Base-by-base conservation (phyloP, 2,888 invertebrate species). In the Drosophila acutilabella region DNA sequence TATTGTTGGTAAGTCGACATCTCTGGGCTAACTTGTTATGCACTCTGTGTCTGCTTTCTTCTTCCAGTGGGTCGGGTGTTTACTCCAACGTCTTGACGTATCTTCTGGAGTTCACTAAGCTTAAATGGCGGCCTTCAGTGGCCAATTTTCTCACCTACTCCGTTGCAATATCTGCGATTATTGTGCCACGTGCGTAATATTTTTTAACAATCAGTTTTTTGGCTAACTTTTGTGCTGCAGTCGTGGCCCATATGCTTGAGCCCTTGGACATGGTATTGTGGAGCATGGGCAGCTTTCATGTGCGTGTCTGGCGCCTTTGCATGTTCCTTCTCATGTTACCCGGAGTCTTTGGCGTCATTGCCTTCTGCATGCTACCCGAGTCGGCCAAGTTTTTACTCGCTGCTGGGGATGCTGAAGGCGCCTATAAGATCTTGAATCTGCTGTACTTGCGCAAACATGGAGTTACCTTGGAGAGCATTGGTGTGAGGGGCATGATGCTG, bases 331-430 rank as follows among this genome's bases (percentile, higher is more conserved):
- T 62, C 38, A 2, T 30, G 5, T 0, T 66, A 8, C 78, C 76
- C 0, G 76, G 72, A 0, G 0, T 74, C 0, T 0, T 33, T 1
- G 68, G 59, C 0, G 0, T 64, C 0, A 4, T 50, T 0, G 0
- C 14, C 0, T 4, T 67, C 2, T 53, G 3, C 0, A 0, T n/a
- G 0, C 51, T 82, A 26, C 84, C 82, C 0, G 73, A 83, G 30
- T 66, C 71, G 0, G 64, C 79, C 2, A 79, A 77, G 50, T 82
- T 61, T 41, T 23, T 66, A 13, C 14, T 83, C 0, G 56, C 70
- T 0, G 2, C 44, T 0, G 42, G 50, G 0, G 2, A 72, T 2
- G 2, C 10, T 0, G 56, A 57, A 0, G 47, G 23, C 8, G 82
- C 84, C 10, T 59, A 53, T 36, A 10, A 53, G 0, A 52, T 33